phyloP scores from a whole-genome alignment of 1,140 invertebrate species.

The silkworm (Bombyx mori) region ASM3026992v2 NC_085115.1:9511001-9511500 shows the following conservation, averaged over 20 bases:
- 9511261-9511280: slow-evolving; percentile 38
- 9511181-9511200: slow-evolving; percentile 70
- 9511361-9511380: too few species aligned
- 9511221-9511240: slow-evolving; percentile 70
- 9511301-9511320: slow-evolving; percentile 54
- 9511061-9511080: slow-evolving; percentile 71
- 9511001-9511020: slow-evolving; percentile 60
- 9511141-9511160: slow-evolving; percentile 27
- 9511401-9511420: too few species aligned
- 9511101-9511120: slow-evolving; percentile 18
- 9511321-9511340: slow-evolving; percentile 21
- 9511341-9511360: background rate
- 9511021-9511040: slow-evolving; percentile 67
- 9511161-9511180: slow-evolving; percentile 68
- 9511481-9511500: too few species aligned
- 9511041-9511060: slow-evolving; percentile 70
- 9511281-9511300: slow-evolving; percentile 62
- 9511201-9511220: slow-evolving; percentile 72
- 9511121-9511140: slow-evolving; percentile 19
- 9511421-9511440: too few species aligned
- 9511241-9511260: slow-evolving; percentile 68
- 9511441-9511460: too few species aligned
- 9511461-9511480: too few species aligned
- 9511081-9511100: slow-evolving; percentile 54
- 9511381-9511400: too few species aligned